Evolutionary conservation across 2,113 vertebrate genomes (phyloP), one percentile per base, ranked within the genome.

Genomic region (Neodon shergylaensis): DNA sequence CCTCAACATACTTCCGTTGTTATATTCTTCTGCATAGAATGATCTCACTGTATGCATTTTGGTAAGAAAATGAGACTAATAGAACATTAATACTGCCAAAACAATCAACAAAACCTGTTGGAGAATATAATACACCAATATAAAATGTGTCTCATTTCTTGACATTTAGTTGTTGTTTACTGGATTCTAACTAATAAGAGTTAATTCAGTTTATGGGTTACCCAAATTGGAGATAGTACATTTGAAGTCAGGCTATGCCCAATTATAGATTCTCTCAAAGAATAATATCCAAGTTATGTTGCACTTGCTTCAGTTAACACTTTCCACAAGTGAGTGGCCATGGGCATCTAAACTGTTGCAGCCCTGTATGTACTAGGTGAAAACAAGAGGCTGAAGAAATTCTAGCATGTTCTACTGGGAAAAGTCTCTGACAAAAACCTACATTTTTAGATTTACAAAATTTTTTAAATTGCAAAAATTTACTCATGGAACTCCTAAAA

Each of bases 381-480:
- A 94, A 73, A 12, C 33, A 65, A 84, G 49, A 76, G 36, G 2
- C 21, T 44, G 91, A 13, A 47, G 31, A 94, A 95, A 74, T 89
- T 95, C 63, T 65, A 86, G 14, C 83, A 24, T 44, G 73, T 81
- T 77, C 44, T 33, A 74, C 36, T 90, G 47, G 58, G 90, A 49
- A 84, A 26, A 81, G 13, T 33, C 74, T 82, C 49, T 88, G 72
- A 91, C 54, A 82, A 96, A 95, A 89, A 85, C 19, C 39, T 94
- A 21, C 58, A 58, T 7, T 58, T 58, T 58, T 21, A 58, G 58
- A 58, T 58, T 58, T 58, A 58, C 58, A 58, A 58, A 58, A 58
- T 22, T 58, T 58, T 58, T 58, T 58, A 58, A 21, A 76, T 44
- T 42, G 91, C 54, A 92, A 92, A 96, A 85, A 72, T 76, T 31